These are phyloP conservation scores for Nannospalax galili DNA, from an alignment of 2,113 vertebrate species.

Conservation along the genomic window DNA sequence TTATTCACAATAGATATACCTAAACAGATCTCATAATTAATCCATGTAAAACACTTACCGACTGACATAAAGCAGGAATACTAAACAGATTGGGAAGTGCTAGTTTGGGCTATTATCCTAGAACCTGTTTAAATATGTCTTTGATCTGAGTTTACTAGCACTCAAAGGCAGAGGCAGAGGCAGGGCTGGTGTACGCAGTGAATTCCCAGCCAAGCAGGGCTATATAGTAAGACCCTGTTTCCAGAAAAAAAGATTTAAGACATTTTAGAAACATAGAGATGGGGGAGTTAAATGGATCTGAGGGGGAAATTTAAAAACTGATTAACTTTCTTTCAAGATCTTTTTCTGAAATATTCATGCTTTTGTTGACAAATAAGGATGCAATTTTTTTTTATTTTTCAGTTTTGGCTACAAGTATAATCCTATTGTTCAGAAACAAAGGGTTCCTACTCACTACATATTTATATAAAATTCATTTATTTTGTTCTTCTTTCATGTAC, in stretches of 20 bases:
- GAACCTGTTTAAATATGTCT: background rate
- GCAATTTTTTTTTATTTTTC: background rate
- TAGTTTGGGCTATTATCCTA: background rate
- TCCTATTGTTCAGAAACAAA: background rate
- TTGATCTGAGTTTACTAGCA: background rate
- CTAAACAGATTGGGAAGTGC: background rate
- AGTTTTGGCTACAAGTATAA: background rate
- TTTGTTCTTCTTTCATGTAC: background rate
- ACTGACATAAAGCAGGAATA: background rate
- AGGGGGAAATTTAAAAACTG: background rate
- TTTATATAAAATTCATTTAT: slow-evolving; percentile 6
- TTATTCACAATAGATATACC: slow-evolving; percentile 31
- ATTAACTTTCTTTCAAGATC: background rate
- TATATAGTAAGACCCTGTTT: background rate
- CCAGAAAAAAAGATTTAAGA: background rate
- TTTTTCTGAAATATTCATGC: slow-evolving; percentile 8
- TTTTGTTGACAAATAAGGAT: background rate
- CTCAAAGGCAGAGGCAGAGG: background rate
- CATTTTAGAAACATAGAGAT: slow-evolving; percentile 19
- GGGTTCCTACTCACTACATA: background rate
- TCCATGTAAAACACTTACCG: slow-evolving; percentile 11
- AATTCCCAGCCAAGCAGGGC: background rate
- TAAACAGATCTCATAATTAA: slow-evolving; percentile 2
- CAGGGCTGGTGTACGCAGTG: background rate
- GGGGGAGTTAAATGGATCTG: slow-evolving; percentile 3